Conservation (phyloP, 2,888 invertebrate species). For the Drosophila peninsularis region DNA sequence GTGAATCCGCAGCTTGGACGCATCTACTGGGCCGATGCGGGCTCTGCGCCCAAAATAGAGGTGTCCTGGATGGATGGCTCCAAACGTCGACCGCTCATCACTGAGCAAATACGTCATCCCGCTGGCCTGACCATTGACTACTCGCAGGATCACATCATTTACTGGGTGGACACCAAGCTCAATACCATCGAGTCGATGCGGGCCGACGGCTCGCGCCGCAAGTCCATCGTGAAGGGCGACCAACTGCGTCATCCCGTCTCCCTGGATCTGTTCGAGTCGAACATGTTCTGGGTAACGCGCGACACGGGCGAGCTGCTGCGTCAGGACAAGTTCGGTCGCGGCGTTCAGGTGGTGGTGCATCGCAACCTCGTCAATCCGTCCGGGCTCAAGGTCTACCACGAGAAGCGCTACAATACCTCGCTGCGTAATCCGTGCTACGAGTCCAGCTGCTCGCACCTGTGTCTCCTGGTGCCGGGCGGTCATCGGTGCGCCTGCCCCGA, state of each 20-base stretch:
- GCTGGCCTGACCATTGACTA: slow-evolving; percentile 96
- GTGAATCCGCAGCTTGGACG: slow-evolving; percentile 94
- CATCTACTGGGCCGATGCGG: slow-evolving; percentile 97
- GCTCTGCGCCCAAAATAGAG: slow-evolving; percentile 96
- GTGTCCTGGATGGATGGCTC: slow-evolving; percentile 98
- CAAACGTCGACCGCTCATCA: slow-evolving; percentile 92
- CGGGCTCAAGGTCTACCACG: slow-evolving; percentile 94
- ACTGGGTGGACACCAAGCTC: slow-evolving; percentile 97
- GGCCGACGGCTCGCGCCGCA: slow-evolving; percentile 91
- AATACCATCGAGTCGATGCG: slow-evolving; percentile 95
- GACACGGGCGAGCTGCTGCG: slow-evolving; percentile 93
- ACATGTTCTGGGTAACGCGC: slow-evolving; percentile 96
- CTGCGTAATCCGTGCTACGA: slow-evolving; percentile 88
- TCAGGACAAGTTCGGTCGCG: slow-evolving; percentile 98
- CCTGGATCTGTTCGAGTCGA: slow-evolving; percentile 96
- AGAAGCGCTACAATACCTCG: slow-evolving; percentile 92
- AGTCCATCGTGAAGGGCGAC: slow-evolving; percentile 90
- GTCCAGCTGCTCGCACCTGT: slow-evolving; percentile 95
- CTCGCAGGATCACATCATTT: slow-evolving; percentile 94
- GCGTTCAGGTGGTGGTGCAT: slow-evolving; percentile 93
- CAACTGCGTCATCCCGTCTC: slow-evolving; percentile 91
- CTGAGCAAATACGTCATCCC: slow-evolving; percentile 93
- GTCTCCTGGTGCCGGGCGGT: slow-evolving; percentile 94
- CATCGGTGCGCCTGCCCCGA: slow-evolving; percentile 97
- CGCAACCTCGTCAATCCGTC: slow-evolving; percentile 94